Evolutionary conservation across 1,140 invertebrate genomes (phyloP).

Genomic region (Chlorops oryzae): DNA sequence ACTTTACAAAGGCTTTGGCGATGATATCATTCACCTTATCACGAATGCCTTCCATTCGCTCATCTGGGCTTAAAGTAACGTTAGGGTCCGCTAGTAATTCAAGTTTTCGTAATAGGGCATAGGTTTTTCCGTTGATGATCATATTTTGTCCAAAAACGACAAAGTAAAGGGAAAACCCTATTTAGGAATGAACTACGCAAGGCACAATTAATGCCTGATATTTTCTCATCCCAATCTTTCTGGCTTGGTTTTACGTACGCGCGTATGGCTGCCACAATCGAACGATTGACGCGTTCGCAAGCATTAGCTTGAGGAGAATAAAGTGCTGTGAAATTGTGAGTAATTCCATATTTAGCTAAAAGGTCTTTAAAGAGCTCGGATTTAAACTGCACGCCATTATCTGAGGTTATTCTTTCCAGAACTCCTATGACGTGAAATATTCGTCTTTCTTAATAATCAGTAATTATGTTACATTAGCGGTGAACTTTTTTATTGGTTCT

Average conservation of each 20-base stretch:
- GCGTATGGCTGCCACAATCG: constrained; percentile 6
- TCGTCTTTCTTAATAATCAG: neutral
- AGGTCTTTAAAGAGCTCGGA: constrained; percentile 3
- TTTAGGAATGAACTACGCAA: neutral
- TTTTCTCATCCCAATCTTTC: constrained; percentile 11
- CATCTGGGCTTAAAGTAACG: neutral
- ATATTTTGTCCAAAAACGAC: neutral
- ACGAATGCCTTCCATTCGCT: neutral
- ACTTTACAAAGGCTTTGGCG: neutral
- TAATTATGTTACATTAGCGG: neutral
- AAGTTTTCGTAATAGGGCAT: neutral
- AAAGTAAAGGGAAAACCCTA: neutral
- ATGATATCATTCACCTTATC: neutral
- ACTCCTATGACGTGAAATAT: constrained; percentile 8
- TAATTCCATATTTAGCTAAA: neutral
- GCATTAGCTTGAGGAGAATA: constrained; percentile 6
- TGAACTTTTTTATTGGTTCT: constrained; percentile 3
- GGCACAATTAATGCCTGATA: neutral
- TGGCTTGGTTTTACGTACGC: constrained; percentile 1
- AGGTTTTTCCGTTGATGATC: neutral
- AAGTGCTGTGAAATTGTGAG: constrained; percentile 1
- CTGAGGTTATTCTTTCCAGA: constrained; percentile 8
- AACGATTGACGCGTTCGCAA: constrained; percentile 5
- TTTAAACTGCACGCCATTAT: constrained; percentile 16
- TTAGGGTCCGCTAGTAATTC: neutral